These are phyloP conservation scores for Poeciliopsis occidentalis DNA, from an alignment of 2,113 vertebrate genomes.

Conservation along the genomic window DNA sequence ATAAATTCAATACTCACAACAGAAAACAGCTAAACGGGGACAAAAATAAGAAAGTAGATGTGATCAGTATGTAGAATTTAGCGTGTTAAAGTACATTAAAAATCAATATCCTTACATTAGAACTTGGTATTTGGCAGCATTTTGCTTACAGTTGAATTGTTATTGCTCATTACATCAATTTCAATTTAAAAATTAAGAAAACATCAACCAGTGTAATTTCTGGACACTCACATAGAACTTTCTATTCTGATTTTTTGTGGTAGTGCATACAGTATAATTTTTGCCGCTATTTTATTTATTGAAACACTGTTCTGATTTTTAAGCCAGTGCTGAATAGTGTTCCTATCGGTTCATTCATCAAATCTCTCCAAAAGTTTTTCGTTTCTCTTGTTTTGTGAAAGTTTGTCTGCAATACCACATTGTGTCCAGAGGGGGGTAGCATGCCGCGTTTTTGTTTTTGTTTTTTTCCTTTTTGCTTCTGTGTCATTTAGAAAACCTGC, in stretches of 20 bases:
- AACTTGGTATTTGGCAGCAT: neutral
- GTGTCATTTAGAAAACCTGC: neutral
- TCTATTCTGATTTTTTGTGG: neutral
- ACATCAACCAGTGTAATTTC: neutral
- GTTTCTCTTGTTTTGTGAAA: neutral
- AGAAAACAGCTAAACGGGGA: no score
- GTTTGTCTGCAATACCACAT: neutral
- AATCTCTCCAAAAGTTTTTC: neutral
- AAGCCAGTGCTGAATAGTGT: no score
- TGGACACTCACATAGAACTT: neutral
- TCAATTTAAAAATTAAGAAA: neutral
- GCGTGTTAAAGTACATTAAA: no score
- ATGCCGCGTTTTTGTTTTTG: neutral
- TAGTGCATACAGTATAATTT: neutral
- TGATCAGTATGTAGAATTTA: no score
- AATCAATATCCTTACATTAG: neutral
- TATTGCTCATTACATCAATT: neutral
- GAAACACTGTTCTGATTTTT: no score
- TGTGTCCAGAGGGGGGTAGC: slow-evolving; percentile 54
- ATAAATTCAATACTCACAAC: no score
- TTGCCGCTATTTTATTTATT: no score
- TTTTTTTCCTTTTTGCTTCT: no score
- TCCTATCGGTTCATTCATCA: no score
- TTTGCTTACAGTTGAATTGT: neutral
- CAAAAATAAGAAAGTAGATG: no score